Evolutionary conservation across 2,888 invertebrate species (phyloP).

Genomic region (Ormyrus rosae): DNA sequence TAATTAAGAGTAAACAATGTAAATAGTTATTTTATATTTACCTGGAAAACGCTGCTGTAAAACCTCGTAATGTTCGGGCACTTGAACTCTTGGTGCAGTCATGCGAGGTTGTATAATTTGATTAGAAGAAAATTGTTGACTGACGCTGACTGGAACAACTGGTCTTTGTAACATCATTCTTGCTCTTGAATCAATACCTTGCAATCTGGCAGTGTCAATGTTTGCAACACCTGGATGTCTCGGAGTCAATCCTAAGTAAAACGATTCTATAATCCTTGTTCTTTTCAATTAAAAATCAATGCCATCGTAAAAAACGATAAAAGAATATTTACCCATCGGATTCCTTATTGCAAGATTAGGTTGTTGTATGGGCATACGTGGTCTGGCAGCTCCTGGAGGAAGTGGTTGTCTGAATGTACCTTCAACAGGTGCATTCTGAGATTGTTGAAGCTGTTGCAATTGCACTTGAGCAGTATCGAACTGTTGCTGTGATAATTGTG

Average conservation of each 20-base stretch:
- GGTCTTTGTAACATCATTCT: conserved; percentile 78
- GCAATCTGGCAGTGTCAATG: conserved; percentile 76
- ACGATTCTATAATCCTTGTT: conserved; percentile 18
- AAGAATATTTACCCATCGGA: conserved; percentile 40
- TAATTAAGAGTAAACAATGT: not conserved
- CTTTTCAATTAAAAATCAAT: not conserved
- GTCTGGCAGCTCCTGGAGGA: conserved; percentile 79
- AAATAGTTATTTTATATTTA: conserved; percentile 48
- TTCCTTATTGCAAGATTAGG: conserved; percentile 70
- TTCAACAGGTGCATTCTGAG: conserved; percentile 75
- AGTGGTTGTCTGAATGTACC: conserved; percentile 84
- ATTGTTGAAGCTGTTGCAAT: conserved; percentile 65
- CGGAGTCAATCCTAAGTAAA: conserved; percentile 65
- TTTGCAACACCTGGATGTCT: conserved; percentile 68
- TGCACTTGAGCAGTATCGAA: conserved; percentile 70
- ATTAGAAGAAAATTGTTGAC: conserved; percentile 70
- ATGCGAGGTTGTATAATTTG: conserved; percentile 71
- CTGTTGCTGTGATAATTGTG: conserved; percentile 65
- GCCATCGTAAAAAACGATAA: not conserved
- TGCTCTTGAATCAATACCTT: conserved; percentile 78
- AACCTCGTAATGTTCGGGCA: conserved; percentile 71
- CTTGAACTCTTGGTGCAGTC: conserved; percentile 67
- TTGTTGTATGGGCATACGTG: conserved; percentile 76
- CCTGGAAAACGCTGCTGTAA: conserved; percentile 70
- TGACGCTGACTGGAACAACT: conserved; percentile 66